phyloP scores from a whole-genome alignment of 2,113 vertebrate species.

The Gasterosteus aculeatus region DNA sequence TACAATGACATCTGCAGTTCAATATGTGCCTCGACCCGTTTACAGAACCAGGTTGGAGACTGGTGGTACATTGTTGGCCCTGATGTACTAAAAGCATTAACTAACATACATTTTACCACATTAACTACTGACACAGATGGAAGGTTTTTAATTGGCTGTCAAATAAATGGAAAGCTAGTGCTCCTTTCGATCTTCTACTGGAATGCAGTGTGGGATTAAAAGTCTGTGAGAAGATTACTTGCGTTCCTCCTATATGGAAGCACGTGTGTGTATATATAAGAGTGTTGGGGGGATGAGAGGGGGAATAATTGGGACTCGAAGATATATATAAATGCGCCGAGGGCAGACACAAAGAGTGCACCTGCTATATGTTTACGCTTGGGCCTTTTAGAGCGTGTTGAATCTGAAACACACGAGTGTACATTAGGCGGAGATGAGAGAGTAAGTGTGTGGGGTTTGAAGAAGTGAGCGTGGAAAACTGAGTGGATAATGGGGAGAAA shows the following conservation, averaged over 20 bases:
- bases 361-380: conserved; percentile 69
- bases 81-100: not conserved
- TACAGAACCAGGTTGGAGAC: not conserved
- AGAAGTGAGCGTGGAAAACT: conserved; percentile 33
- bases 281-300: conserved; percentile 36
- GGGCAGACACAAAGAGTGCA: conserved; percentile 60
- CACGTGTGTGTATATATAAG: conserved; percentile 50
- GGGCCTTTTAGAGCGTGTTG: conserved; percentile 71
- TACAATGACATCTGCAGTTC: not conserved
- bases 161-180: not conserved
- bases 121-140: not conserved
- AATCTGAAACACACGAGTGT: conserved; percentile 77
- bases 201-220: conserved; percentile 29
- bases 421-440: conserved; percentile 41
- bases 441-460: conserved; percentile 29
- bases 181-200: not conserved
- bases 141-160: conserved; percentile 1
- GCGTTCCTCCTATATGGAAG: conserved; percentile 45
- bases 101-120: not conserved
- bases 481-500: conserved; percentile 41
- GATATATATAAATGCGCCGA: conserved; percentile 48
- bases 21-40: not conserved
- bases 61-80: not conserved
- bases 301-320: conserved; percentile 65
- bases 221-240: conserved; percentile 35